Conservation (phyloP, 2,113 vertebrate species). For the Neomonachus schauinslandi region DNA sequence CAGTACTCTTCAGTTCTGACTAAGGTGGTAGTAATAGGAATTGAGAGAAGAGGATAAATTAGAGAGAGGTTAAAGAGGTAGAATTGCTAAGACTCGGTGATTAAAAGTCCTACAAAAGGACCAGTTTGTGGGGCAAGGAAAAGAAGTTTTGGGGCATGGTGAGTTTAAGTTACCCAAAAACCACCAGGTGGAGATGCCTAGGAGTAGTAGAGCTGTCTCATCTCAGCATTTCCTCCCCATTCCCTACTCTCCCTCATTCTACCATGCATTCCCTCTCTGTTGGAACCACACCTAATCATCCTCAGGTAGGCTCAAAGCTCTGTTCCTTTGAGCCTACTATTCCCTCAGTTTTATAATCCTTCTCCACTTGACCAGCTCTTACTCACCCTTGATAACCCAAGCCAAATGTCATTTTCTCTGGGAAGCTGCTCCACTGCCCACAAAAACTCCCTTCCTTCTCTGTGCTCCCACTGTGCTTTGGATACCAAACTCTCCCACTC, state of each 20-base stretch:
- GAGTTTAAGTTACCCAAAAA: not conserved
- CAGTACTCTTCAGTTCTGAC: not conserved
- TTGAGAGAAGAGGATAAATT: constrained; percentile 20
- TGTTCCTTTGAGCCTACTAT: not conserved
- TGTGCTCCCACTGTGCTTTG: not conserved
- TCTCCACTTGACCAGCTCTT: not conserved
- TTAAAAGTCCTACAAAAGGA: not conserved
- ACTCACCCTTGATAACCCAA: constrained; percentile 23
- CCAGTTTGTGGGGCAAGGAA: not conserved
- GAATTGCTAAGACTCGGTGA: not conserved
- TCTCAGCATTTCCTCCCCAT: not conserved
- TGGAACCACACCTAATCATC: not conserved
- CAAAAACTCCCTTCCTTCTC: constrained; percentile 5
- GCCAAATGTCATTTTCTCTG: constrained; percentile 49
- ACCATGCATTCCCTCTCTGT: not conserved
- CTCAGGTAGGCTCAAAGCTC: not conserved
- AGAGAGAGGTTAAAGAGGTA: constrained; percentile 17
- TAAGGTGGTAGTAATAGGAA: not conserved
- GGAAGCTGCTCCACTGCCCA: not conserved
- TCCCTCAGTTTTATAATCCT: constrained; percentile 6
- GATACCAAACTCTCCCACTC: not conserved
- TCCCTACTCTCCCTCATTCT: not conserved
- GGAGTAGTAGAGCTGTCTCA: not conserved
- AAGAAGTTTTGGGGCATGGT: not conserved
- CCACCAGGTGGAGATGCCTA: not conserved